These are phyloP conservation scores for Gryllus bimaculatus DNA, from an alignment of 1,140 invertebrate species.

Conservation along the genomic window DNA sequence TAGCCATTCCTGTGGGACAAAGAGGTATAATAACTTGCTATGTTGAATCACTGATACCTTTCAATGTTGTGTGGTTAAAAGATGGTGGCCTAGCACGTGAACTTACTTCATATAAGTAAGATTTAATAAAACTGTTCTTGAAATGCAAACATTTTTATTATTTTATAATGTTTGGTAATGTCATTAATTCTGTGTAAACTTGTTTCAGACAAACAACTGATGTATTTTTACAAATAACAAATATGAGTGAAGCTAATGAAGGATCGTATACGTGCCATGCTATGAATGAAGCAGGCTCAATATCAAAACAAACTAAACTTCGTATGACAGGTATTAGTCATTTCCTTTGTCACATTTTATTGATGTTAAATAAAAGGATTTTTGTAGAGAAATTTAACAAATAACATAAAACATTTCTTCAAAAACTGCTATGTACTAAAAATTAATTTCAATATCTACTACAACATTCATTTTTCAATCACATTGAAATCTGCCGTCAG, in stretches of 20 bases:
- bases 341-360: neutral
- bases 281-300: slow-evolving; percentile 25
- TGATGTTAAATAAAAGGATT: too few species aligned
- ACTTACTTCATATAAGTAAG: slow-evolving; percentile 12
- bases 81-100: slow-evolving; percentile 24
- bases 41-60: slow-evolving; percentile 44
- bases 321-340: neutral
- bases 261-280: slow-evolving; percentile 28
- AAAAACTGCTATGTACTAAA: too few species aligned
- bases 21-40: slow-evolving; percentile 34
- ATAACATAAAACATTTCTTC: too few species aligned
- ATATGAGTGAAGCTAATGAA: slow-evolving; percentile 3
- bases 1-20: slow-evolving; percentile 12
- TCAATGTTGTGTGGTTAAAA: slow-evolving; percentile 41
- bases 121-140: neutral
- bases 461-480: too few species aligned
- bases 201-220: slow-evolving; percentile 37
- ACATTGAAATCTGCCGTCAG: too few species aligned
- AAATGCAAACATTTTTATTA: neutral
- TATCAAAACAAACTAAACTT: neutral
- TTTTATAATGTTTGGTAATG: neutral
- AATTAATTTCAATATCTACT: too few species aligned
- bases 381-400: too few species aligned
- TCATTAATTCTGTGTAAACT: neutral
- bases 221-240: slow-evolving; percentile 30